Evolutionary conservation across 2,888 invertebrate genomes (phyloP).

Genomic region (Calameuta pallipes): DNA sequence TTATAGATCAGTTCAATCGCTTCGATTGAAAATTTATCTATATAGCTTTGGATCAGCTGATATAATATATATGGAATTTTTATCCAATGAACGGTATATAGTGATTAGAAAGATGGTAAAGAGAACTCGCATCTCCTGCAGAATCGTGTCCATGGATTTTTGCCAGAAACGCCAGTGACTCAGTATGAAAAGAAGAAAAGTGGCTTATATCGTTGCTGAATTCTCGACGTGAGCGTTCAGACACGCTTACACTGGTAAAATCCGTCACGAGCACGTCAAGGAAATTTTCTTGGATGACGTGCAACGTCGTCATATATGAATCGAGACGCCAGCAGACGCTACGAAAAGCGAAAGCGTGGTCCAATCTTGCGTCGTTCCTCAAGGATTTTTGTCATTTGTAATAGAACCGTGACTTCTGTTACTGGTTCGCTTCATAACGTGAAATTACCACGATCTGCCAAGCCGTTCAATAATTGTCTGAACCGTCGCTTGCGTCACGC

Average conservation of each 20-base stretch:
- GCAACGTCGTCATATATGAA: conserved; percentile 7
- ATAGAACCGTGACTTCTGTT: neutral
- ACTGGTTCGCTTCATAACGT: neutral
- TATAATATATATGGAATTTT: neutral
- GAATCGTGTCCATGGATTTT: conserved; percentile 27
- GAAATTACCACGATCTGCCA: neutral
- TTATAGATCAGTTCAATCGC: neutral
- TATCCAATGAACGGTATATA: neutral
- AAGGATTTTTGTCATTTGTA: neutral
- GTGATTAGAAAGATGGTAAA: neutral
- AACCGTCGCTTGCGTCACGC: neutral
- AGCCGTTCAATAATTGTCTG: conserved; percentile 2
- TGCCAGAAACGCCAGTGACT: conserved; percentile 25
- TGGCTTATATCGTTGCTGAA: neutral
- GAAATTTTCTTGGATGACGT: neutral
- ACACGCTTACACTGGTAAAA: neutral
- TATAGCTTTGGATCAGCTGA: neutral
- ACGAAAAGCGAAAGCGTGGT: neutral
- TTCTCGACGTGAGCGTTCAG: neutral
- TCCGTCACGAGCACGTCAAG: conserved; percentile 14
- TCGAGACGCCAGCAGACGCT: conserved; percentile 10
- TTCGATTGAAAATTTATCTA: neutral
- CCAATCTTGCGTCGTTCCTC: neutral
- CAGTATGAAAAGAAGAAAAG: conserved; percentile 10
- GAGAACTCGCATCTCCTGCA: neutral